phyloP scores from a whole-genome alignment of 2,888 invertebrate species.

The Xestia xanthographa region DNA sequence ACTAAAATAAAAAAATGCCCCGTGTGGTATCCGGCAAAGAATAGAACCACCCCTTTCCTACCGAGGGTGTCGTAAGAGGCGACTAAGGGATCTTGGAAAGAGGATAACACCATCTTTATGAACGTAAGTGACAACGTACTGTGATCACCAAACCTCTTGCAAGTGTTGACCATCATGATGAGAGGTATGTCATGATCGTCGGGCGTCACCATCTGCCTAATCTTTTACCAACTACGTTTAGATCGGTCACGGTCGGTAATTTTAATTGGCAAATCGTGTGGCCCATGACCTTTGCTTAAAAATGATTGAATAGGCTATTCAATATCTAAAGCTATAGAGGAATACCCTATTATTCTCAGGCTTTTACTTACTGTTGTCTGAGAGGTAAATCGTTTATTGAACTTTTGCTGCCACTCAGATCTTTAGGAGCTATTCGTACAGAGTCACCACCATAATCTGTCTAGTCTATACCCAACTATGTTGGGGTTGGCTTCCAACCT shows the following conservation, averaged over 20 bases:
- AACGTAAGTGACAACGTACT: neutral
- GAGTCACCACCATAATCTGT: neutral
- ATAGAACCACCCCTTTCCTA: slow-evolving; percentile 30
- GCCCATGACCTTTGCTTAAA: too few species aligned
- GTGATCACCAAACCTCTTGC: neutral
- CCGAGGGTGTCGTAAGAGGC: slow-evolving; percentile 51
- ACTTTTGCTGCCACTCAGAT: slow-evolving; percentile 7
- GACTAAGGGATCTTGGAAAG: slow-evolving; percentile 36
- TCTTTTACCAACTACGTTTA: neutral
- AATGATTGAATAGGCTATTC: neutral
- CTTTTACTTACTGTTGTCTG: slow-evolving; percentile 20
- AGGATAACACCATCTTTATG: slow-evolving; percentile 9
- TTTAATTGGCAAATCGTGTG: too few species aligned
- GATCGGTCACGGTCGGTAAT: too few species aligned
- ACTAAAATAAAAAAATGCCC: slow-evolving; percentile 1
- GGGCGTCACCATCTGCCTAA: neutral
- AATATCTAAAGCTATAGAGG: neutral
- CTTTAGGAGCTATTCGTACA: slow-evolving; percentile 1
- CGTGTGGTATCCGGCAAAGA: slow-evolving; percentile 49
- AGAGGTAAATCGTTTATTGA: slow-evolving; percentile 20
- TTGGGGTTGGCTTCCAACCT: neutral
- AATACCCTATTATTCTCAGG: slow-evolving; percentile 8
- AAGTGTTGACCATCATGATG: too few species aligned
- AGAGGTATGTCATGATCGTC: neutral
- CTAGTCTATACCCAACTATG: neutral